Base-by-base conservation (phyloP, 2,113 vertebrate genomes). In the Motacilla alba region DNA sequence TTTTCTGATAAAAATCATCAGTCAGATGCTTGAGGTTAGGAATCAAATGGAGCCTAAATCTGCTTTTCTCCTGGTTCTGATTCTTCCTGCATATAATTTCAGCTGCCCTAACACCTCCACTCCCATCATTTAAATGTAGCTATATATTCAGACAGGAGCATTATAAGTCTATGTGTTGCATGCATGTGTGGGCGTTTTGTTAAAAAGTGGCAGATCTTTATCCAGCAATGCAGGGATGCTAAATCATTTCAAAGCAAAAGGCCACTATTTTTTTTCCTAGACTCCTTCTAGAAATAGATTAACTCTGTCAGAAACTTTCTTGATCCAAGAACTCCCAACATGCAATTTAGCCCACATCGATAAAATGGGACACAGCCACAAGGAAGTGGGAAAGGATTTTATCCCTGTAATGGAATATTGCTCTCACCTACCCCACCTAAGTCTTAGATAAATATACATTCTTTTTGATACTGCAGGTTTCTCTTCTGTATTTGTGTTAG, bases 171-270 rank as follows among this genome's bases (percentile, higher is more conserved):
- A 41, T 5, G 16, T 44, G 49, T 67, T 91, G 63, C 79, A 88
- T 56, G 41, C 30, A 63, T 55, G 80, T 47, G 93, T 92, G 83
- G 76, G 93, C 77, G 89, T 89, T 92, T 62, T 76, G 89, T 73
- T 49, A 80, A 88, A 70, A 24, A 41, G 58, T 83, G 72, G 80
- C 83, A 95, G 67, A 92, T 83, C 89, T 90, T 82, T 46, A 88
- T 56, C 75, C 59, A 72, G 70, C 44, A 64, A 90, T 73, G 62
- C 21, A 92, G 44, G n/a, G n/a, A 88, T 73, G 93, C 31, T 94
- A 94, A 83, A 86, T 31, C 3, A 53, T 88, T 94, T 60, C 59
- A 89, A 90, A 86, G 91, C 41, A 88, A 92, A 88, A 95, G 63
- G 63, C 50, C 68, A 44, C 37, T 74, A 41, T 64, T 74, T 76